Evolutionary conservation across 2,888 invertebrate species (phyloP).

Genomic region (Cyclophora albipunctata): DNA sequence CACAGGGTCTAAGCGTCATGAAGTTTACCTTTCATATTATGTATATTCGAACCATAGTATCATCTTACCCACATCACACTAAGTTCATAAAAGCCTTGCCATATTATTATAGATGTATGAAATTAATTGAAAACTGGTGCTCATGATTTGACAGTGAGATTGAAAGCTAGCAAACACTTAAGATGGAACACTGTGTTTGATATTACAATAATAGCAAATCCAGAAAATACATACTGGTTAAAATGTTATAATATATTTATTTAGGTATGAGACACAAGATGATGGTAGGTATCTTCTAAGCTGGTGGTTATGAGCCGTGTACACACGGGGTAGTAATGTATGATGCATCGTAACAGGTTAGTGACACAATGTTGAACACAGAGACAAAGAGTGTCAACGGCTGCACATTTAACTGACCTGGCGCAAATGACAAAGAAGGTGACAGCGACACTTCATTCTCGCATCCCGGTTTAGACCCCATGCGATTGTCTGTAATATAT

Average conservation of each 20-base stretch:
- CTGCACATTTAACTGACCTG: constrained; percentile 73
- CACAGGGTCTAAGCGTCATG: no score
- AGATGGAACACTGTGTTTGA: constrained; percentile 2
- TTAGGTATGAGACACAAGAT: constrained; percentile 16
- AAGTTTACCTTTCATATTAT: no score
- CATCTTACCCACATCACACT: no score
- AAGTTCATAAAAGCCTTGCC: no score
- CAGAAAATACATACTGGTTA: background rate
- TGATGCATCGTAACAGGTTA: constrained; percentile 52
- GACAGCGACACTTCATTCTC: constrained; percentile 73
- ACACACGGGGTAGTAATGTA: constrained; percentile 29
- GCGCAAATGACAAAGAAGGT: constrained; percentile 70
- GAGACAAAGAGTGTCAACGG: constrained; percentile 61
- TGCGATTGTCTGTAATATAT: constrained; percentile 73
- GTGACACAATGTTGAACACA: constrained; percentile 70
- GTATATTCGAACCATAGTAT: no score
- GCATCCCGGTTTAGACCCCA: constrained; percentile 70
- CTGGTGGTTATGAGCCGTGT: constrained; percentile 41
- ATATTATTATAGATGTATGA: no score
- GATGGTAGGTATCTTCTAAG: constrained; percentile 26
- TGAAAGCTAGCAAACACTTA: constrained; percentile 8
- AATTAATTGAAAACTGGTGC: no score
- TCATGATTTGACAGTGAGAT: constrained; percentile 4
- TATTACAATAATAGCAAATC: constrained; percentile 1
- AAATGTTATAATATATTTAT: background rate